Base-by-base conservation (phyloP, 1,140 invertebrate species). In the Holcopasites calliopsidis region DNA sequence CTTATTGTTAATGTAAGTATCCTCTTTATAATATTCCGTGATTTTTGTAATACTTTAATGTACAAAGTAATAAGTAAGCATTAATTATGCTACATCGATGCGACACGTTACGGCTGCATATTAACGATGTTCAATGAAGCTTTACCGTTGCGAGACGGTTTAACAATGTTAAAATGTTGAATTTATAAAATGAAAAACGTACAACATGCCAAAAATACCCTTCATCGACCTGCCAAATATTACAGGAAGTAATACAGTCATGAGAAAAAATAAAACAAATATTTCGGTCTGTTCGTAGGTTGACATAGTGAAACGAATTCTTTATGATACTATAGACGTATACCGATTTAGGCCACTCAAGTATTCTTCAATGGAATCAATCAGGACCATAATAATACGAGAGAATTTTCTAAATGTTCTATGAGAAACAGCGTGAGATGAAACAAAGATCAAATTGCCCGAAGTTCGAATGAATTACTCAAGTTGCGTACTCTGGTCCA, bases 401-500 rank as follows among this genome's bases (percentile, higher is more conserved):
- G 49, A 62, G 2, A 10, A 31, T 64, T 21, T 16, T n/a, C 11
- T 6, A 64, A n/a, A 26, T 16, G 31, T 26, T 13, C n/a, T 13
- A 38, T 26, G 21, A 26, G 49, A 64, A 18, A 35, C 11, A 18
- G 26, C 21, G 42, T n/a, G 35, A 31, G 23, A 54, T 38, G 33
- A 52, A 50, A 57, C 5, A n/a, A 54, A 38, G 57, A 42, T 55
- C 3, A 65, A 33, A 55, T 55, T n/a, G 55, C 3, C 33, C 31
- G 50, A 26, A 23, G 44, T 2, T 54, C 7, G 21, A 23, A 42
- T 54, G 28, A 68, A 68, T 66, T 31, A 55, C 18, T 58, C 28
- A 61, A 64, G 47, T 66, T 76, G 52, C 60, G 68, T 38, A 72
- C 79, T 82, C 74, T 81, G 61, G 61, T 77, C 66, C 80, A 70